phyloP scores from a whole-genome alignment of 2,113 vertebrate genomes.

The Symphodus melops region DNA sequence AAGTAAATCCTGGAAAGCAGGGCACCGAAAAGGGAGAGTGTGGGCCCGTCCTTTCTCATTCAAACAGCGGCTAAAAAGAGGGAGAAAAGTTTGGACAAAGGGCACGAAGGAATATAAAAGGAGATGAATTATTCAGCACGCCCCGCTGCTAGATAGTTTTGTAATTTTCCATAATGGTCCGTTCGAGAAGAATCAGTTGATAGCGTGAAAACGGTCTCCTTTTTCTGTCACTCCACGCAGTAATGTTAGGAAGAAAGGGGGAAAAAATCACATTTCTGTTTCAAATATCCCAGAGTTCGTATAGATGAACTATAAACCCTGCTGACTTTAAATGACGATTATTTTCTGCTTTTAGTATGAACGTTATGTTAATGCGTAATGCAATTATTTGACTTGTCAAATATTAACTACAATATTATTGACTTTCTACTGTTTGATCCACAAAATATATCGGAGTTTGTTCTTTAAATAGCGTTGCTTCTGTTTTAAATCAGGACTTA shows the following conservation, averaged over 20 bases:
- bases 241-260: conserved; percentile 48
- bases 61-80: conserved; percentile 80
- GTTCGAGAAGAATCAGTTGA: conserved; percentile 83
- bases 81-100: conserved; percentile 87
- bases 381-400: conserved; percentile 16
- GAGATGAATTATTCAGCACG: conserved; percentile 88
- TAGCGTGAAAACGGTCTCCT: conserved; percentile 84
- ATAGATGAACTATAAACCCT: conserved; percentile 26
- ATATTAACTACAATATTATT: conserved; percentile 21
- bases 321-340: conserved; percentile 28
- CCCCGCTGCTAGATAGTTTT: conserved; percentile 90
- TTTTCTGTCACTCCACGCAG: conserved; percentile 70
- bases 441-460: conserved; percentile 13
- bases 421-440: conserved; percentile 24
- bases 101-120: conserved; percentile 85
- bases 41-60: conserved; percentile 86
- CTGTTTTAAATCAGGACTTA: conserved; percentile 80
- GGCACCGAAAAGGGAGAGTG: conserved; percentile 64
- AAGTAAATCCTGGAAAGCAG: conserved; percentile 83
- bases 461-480: conserved; percentile 15
- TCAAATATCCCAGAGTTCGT: conserved; percentile 43
- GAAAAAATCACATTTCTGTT: conserved; percentile 53
- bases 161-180: conserved; percentile 88
- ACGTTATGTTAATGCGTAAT: conserved; percentile 22
- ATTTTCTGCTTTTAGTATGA: neutral